Evolutionary conservation across 2,797 vertebrate species (phyloP).

Genomic region (Sebastes paucispinis): DNA sequence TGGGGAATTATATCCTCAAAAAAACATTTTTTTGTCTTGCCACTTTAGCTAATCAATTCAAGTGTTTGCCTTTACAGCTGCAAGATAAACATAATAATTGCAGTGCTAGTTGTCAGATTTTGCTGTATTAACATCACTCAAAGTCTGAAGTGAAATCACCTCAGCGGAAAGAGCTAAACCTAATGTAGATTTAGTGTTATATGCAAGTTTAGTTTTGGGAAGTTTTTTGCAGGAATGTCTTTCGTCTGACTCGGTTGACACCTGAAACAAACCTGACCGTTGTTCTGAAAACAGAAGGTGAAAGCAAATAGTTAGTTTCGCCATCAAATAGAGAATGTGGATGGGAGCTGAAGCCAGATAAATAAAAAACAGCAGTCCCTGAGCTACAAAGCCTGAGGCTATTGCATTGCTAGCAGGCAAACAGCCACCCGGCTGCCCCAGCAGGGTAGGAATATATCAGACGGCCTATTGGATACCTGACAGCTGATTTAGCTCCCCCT

Average conservation of each 20-base stretch:
- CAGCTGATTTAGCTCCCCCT: constrained; percentile 69
- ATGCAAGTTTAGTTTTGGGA: not conserved
- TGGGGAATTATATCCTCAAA: constrained; percentile 1
- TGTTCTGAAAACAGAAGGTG: constrained; percentile 21
- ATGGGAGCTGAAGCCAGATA: constrained; percentile 55
- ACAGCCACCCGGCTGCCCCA: constrained; percentile 66
- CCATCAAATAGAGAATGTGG: constrained; percentile 38
- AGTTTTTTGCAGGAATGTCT: not conserved
- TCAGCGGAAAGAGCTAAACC: not conserved
- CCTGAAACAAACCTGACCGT: constrained; percentile 15
- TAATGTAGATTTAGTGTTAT: not conserved
- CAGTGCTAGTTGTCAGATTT: not conserved
- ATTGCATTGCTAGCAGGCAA: constrained; percentile 74
- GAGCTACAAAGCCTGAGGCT: constrained; percentile 60
- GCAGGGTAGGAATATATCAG: constrained; percentile 62
- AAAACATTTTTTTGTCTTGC: not conserved
- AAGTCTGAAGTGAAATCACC: not conserved
- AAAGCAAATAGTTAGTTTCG: constrained; percentile 22
- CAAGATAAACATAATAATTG: not conserved
- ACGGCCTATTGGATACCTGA: constrained; percentile 68
- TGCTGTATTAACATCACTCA: not conserved
- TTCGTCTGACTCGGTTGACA: not conserved
- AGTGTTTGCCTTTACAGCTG: not conserved
- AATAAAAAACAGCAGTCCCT: constrained; percentile 67
- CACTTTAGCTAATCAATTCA: not conserved